Conservation (phyloP, 2,888 invertebrate species). For the Scrobipalpa costella region DNA sequence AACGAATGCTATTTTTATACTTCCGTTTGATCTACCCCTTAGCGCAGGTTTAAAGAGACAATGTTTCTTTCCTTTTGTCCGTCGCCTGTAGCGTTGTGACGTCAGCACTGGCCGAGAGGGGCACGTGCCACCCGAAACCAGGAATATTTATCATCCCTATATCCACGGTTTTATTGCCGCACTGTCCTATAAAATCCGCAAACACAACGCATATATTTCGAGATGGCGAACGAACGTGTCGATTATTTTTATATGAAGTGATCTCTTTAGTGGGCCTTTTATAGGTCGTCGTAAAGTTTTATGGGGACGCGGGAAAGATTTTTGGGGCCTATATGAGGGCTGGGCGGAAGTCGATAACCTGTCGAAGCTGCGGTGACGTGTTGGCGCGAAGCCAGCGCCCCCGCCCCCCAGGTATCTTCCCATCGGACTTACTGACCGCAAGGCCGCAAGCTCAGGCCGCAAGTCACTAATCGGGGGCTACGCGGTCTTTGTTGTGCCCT, state of each 20-base stretch:
- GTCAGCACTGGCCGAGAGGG: not conserved
- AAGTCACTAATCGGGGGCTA: slow-evolving; percentile 9
- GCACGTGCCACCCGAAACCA: slow-evolving; percentile 5
- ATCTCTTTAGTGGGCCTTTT: slow-evolving; percentile 60
- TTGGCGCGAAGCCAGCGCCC: slow-evolving; percentile 59
- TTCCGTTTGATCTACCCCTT: not conserved
- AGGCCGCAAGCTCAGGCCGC: not conserved
- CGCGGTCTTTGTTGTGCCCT: slow-evolving; percentile 16
- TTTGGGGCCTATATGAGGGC: slow-evolving; percentile 60
- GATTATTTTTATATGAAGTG: slow-evolving; percentile 62
- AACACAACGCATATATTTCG: slow-evolving; percentile 38
- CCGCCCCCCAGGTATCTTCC: slow-evolving; percentile 4
- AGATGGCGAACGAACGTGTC: slow-evolving; percentile 47
- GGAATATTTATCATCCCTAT: slow-evolving; percentile 37
- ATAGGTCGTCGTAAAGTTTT: slow-evolving; percentile 64
- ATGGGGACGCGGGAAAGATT: slow-evolving; percentile 63
- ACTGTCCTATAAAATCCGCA: slow-evolving; percentile 43
- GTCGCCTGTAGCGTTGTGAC: slow-evolving; percentile 1
- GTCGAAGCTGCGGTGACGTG: slow-evolving; percentile 53
- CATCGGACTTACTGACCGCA: slow-evolving; percentile 2
- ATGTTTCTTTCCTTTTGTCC: slow-evolving; percentile 2
- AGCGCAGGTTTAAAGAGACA: not conserved
- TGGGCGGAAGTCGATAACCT: slow-evolving; percentile 69
- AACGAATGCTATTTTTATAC: not conserved
- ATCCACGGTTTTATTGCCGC: slow-evolving; percentile 37